Base-by-base conservation (phyloP, 92 coral and sea anemone species). In the Muricea muricata region DNA sequence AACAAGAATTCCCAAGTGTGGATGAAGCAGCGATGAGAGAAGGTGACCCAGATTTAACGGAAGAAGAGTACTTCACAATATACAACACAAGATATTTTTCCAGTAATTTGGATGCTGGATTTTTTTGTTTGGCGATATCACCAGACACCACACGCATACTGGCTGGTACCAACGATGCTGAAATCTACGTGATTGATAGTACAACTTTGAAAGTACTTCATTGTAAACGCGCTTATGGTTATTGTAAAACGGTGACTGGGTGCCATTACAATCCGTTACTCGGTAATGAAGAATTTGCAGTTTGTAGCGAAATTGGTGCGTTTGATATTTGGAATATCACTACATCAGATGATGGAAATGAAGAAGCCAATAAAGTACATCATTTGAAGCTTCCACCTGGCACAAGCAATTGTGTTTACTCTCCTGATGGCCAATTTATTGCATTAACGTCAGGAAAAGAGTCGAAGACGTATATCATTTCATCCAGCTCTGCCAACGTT, bases 1-100 rank as follows among this genome's bases (percentile, higher is more conserved):
- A 75, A 15, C 80, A 75, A 75, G 80, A 66, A 31, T 75, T 75
- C 52, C 80, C 80, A 52, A 40, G 39, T 47, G 15, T 56, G 17
- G 80, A 75, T 75, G 80, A 75, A 21, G 17, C 25, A 29, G 65
- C 12, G 0, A 25, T 26, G 39, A 75, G 35, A 75, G 17, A 48
- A 29, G 28, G 3, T 10, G 37, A 75, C 52, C 45, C 32, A 24
- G 65, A 25, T 63, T 25, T 63, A 50, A 47, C 80, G 24, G 65
- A 52, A 6, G 80, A 75, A 45, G 80, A 75, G 52, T 75, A 75
- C 37, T 75, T 75, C 50, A 15, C 4, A 17, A 31, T 75, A 21
- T 75, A 75, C 65, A 75, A 75, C 24, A 42, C 26, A 75, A 75
- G 57, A 29, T 75, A 75, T 40, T 75, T 23, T 31, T 54, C 80